These are phyloP conservation scores for Sebastes cheni DNA, from an alignment of 2,797 vertebrate species.

Conservation along the genomic window DNA sequence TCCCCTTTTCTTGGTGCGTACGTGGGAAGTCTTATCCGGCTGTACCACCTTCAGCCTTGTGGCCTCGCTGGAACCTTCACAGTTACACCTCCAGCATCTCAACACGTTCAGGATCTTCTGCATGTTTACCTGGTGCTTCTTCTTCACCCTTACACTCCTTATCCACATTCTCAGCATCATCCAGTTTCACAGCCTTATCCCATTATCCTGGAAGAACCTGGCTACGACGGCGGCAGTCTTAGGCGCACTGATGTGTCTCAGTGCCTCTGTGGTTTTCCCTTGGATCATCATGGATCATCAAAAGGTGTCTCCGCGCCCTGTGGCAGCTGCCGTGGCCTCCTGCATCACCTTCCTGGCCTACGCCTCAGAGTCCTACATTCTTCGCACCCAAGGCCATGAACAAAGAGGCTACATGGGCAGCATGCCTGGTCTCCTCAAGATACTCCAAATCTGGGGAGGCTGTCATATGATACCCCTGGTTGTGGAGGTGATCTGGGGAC, in stretches of 20 bases:
- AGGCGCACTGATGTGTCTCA: constrained; percentile 72
- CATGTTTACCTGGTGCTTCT: constrained; percentile 83
- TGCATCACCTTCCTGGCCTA: constrained; percentile 75
- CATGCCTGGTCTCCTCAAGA: constrained; percentile 79
- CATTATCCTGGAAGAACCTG: constrained; percentile 85
- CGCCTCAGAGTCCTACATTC: constrained; percentile 64
- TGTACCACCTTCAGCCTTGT: constrained; percentile 80
- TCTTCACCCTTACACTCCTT: constrained; percentile 78
- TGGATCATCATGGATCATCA: constrained; percentile 46
- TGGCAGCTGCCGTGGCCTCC: constrained; percentile 63
- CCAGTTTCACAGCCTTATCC: constrained; percentile 83
- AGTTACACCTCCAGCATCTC: rapidly evolving
- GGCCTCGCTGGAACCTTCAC: constrained; percentile 26
- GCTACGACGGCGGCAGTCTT: constrained; percentile 71
- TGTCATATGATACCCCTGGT: constrained; percentile 70
- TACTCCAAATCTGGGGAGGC: constrained; percentile 77
- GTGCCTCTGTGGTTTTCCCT: constrained; percentile 66
- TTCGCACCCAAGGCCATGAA: constrained; percentile 61
- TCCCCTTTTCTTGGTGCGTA: constrained; percentile 75
- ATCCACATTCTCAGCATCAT: constrained; percentile 78
- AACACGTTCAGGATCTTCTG: constrained; percentile 67
- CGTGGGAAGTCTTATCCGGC: constrained; percentile 67
- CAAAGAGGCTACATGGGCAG: constrained; percentile 83
- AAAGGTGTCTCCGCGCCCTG: rapidly evolving
- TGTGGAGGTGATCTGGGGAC: not conserved